These are phyloP conservation scores for Heliconius ismenius DNA, from an alignment of 2,888 invertebrate species.

Conservation along the genomic window DNA sequence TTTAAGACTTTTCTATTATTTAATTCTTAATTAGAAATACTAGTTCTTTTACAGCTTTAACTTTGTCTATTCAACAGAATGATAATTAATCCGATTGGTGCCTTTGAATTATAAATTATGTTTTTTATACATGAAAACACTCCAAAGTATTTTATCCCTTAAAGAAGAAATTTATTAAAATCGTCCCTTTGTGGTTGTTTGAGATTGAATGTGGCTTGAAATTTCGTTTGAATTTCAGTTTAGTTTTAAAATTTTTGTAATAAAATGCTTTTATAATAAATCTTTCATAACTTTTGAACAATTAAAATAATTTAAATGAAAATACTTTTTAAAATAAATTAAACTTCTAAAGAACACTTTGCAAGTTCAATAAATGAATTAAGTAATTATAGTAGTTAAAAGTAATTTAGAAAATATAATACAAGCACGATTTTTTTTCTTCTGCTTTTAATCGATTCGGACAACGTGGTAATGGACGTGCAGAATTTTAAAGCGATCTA, in stretches of 20 bases:
- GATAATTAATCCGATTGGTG: constrained; percentile 29
- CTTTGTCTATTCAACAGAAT: constrained; percentile 19
- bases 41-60: neutral
- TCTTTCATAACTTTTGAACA: neutral
- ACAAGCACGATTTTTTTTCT: neutral
- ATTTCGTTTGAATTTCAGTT: constrained; percentile 2
- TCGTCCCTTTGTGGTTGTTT: constrained; percentile 35
- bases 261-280: neutral
- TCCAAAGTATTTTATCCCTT: constrained; percentile 32
- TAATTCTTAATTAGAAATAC: neutral
- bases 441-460: neutral
- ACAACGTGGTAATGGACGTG: constrained; percentile 18
- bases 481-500: constrained; percentile 43
- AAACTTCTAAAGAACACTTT: neutral
- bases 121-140: constrained; percentile 39
- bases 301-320: neutral
- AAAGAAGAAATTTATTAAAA: constrained; percentile 34
- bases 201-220: constrained; percentile 23
- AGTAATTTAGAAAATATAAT: neutral
- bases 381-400: neutral
- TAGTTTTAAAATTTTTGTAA: neutral
- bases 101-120: constrained; percentile 37
- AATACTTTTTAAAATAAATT: neutral
- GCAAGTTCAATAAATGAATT: neutral
- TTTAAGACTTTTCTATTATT: neutral